Base-by-base conservation (phyloP, 1,140 invertebrate species). In the Gryon sp. region DNA sequence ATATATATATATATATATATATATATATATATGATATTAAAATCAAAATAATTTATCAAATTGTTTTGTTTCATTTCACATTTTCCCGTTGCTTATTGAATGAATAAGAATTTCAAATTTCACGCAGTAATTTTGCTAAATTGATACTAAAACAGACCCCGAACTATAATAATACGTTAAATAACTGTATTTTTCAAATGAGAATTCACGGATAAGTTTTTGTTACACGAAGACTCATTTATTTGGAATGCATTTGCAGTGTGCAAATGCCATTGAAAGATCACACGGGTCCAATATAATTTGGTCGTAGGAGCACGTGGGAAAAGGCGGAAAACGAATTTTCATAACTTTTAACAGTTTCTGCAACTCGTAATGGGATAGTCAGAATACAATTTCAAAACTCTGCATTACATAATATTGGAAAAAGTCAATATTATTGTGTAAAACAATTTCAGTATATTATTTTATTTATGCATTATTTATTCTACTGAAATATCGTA, bases 231-330 rank as follows among this genome's bases (percentile, higher is more conserved):
- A 14, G 7, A 12, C 19, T 53, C 50, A 40, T 24, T 38, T 53
- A 38, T 38, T 53, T 26, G 50, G 11, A 48, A 36, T 1, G 53
- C 40, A 32, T 32, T 59, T 14, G 40, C 53, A 59, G n/a, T n/a
- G n/a, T n/a, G n/a, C n/a, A n/a, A 59, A 59, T 59, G 53, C 18
- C 40, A 59, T 59, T 59, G 53, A 59, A 59, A 59, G 38, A 59
- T 43, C 53, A 59, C 53, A 20, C 53, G 34, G 15, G 9, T 3
- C 6, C 1, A 41, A 19, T 9, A 38, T 20, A 41, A 41, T 41
- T 41, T 57, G 4, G 24, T 48, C 15, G 24, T 16, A 18, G 48
- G 12, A 15, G 15, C 24, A 41, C 38, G 52, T 57, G 52, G 52
- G 52, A 57, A 57, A 57, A 30, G 4, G 38, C 26, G 36, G 24